Base-by-base conservation (phyloP, 2,888 invertebrate species). In the Eupithecia insigniata region DNA sequence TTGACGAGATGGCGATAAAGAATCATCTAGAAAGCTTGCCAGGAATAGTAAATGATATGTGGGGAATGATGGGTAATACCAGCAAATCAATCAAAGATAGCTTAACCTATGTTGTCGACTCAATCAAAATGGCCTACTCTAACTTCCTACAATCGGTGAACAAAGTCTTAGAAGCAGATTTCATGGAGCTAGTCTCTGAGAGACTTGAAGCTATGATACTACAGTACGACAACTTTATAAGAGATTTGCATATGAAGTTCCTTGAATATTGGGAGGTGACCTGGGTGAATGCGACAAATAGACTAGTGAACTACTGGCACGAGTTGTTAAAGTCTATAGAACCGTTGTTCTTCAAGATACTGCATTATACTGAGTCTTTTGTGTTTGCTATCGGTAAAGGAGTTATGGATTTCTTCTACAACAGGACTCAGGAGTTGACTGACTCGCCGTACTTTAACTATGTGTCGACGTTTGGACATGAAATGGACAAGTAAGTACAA, bases 51-150 rank as follows among this genome's bases (percentile, higher is more conserved):
- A 96, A 96, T 66, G 98, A 98, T 87, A 95, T 98, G 83, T 97
- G 97, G 97, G 97, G 97, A 7, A 96, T 97, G 80, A 97, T 98
- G 97, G 98, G 97, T 0, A 97, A 97, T 69, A 97, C 97, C 0
- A 97, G 97, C 12, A 95, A 96, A 78, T 97, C 97, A 0, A 95
- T 98, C 28, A 96, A 97, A 65, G 96, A 97, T 77, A 97, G 97
- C 78, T 91, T 98, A 14, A 90, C 96, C 0, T 97, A 96, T 96
- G 95, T 97, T 0, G 96, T 97, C 0, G 96, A 97, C 75, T 95
- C 96, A 74, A 94, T 97, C 0, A 97, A 97, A 84, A 94, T 90
- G 60, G 96, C 96, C 0, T 97, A 97, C 82, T 95, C 96, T 32
- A 96, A 96, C 82, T 94, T 96, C 22, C 91, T 96, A 12, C 96